These are phyloP conservation scores for Sylvia borin DNA, from an alignment of 2,797 vertebrate genomes.

Conservation along the genomic window DNA sequence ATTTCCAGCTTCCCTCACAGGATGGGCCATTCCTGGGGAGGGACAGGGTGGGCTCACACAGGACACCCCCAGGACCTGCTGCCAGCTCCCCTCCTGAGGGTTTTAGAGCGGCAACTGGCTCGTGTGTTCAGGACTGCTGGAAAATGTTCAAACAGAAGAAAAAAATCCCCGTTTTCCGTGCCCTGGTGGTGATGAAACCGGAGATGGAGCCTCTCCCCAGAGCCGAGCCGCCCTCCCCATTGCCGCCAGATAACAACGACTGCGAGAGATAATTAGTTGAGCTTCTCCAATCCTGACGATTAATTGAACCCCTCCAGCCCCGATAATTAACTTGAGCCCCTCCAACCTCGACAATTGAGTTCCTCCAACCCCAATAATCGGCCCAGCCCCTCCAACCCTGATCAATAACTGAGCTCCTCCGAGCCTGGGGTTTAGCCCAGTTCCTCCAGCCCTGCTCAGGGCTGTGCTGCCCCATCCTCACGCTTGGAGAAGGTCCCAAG, in stretches of 20 bases:
- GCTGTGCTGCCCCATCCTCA: neutral
- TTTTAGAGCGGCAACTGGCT: neutral
- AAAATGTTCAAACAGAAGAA: neutral
- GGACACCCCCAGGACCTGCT: neutral
- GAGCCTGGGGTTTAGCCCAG: neutral
- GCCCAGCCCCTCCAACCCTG: neutral
- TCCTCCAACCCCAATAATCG: neutral
- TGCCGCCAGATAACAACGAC: neutral
- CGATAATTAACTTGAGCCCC: neutral
- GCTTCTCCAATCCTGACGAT: neutral
- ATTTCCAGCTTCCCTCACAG: neutral
- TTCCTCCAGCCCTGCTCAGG: neutral
- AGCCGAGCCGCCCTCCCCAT: neutral
- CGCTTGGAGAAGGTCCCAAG: neutral
- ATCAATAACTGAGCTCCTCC: neutral
- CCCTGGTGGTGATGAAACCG: neutral
- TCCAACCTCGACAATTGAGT: neutral
- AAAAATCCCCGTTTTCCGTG: neutral
- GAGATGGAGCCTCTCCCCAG: neutral
- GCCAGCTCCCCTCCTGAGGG: fast-evolving
- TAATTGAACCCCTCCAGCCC: neutral
- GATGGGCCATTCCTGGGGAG: neutral
- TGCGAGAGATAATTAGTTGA: neutral
- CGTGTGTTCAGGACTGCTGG: neutral
- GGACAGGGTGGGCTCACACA: neutral